A percentile compares a stretch with the other conserved stretches of the same genome.
These are phyloP conservation scores for Oreohelix idahoensis DNA, from an alignment of 1,140 invertebrate genomes.

Conservation along the genomic window DNA sequence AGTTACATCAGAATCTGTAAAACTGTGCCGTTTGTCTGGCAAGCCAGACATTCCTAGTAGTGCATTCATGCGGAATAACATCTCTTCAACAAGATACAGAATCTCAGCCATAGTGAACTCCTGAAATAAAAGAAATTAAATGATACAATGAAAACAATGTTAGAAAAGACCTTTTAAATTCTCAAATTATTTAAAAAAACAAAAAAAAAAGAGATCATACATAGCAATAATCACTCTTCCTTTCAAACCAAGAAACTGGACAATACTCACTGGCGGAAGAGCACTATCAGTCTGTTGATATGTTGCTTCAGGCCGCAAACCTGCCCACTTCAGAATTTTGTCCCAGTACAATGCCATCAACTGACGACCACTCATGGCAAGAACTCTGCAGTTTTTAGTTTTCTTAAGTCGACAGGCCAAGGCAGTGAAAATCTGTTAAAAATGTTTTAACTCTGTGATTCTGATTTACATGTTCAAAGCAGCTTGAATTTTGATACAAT, in stretches of 20 bases:
- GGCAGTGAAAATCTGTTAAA: constrained; percentile 61
- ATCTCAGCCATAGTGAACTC: constrained; percentile 73
- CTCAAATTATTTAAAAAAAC: too few relatives aligned
- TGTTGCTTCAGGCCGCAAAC: constrained; percentile 41
- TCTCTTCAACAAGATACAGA: constrained; percentile 72
- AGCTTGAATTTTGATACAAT: too few relatives aligned
- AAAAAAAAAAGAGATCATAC: too few relatives aligned
- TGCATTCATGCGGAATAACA: constrained; percentile 71
- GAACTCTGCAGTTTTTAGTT: constrained; percentile 53
- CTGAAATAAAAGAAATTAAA: constrained; percentile 46
- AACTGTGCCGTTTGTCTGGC: constrained; percentile 67
- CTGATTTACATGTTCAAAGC: neutral
- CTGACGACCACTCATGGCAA: constrained; percentile 57
- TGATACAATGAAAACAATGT: neutral
- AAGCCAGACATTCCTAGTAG: constrained; percentile 66
- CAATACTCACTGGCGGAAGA: constrained; percentile 62
- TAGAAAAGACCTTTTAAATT: too few relatives aligned
- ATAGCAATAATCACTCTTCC: too few relatives aligned
- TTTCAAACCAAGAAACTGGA: too few relatives aligned
- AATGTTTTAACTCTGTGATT: too few relatives aligned
- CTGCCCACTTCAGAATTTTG: constrained; percentile 56
- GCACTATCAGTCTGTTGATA: constrained; percentile 52
- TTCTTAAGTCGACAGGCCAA: constrained; percentile 55
- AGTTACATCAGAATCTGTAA: constrained; percentile 65
- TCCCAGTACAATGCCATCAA: constrained; percentile 63